Conservation (phyloP, 2,113 vertebrate species). For the Campylorhamphus procurvoides region DNA sequence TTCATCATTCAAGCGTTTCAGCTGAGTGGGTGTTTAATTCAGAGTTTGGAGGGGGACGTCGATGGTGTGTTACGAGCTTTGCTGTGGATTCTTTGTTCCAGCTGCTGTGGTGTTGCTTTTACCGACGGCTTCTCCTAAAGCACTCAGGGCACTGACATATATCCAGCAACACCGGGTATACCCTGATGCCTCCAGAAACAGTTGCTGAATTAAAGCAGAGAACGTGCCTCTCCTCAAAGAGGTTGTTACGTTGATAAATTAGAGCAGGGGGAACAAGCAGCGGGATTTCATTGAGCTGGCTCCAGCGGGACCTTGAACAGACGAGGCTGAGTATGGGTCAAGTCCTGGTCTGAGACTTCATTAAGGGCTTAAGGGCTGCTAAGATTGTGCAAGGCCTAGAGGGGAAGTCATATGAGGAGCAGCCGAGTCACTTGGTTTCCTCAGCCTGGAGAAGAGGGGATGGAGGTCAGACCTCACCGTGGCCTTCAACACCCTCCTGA, state of each 20-base stretch:
- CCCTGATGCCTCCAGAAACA: background rate
- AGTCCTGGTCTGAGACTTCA: background rate
- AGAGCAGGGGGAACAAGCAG: background rate
- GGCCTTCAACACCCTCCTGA: background rate
- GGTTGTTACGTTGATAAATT: background rate
- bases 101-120: background rate
- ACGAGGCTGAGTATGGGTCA: background rate
- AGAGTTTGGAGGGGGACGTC: background rate
- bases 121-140: background rate
- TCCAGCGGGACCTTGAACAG: background rate
- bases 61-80: background rate
- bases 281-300: background rate
- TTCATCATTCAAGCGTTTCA: conserved; percentile 3
- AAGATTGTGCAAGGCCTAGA: background rate
- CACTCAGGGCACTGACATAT: background rate
- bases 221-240: background rate
- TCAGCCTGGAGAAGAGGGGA: background rate
- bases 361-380: background rate
- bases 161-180: background rate
- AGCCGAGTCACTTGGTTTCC: background rate
- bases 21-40: conserved; percentile 61
- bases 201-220: background rate
- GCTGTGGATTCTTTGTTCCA: background rate
- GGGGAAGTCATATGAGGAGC: background rate
- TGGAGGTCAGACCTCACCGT: background rate